Evolutionary conservation across 2,113 vertebrate species (phyloP).

Genomic region (Pycnonotus jocosus): DNA sequence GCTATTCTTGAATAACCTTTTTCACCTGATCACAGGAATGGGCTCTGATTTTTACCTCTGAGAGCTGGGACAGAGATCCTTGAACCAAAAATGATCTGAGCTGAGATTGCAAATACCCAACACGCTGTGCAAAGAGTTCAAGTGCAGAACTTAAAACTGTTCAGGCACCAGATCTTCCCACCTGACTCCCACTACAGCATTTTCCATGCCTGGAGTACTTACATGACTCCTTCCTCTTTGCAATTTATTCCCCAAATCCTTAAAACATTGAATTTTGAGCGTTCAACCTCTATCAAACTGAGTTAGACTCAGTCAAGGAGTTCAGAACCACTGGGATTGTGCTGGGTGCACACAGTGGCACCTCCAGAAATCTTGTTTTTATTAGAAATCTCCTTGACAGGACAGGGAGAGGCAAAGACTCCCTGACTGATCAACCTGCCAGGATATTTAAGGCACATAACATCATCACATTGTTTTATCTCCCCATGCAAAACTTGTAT

Average conservation of each 20-base stretch:
- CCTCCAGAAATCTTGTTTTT: not conserved
- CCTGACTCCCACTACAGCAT: not conserved
- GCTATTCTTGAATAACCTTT: not conserved
- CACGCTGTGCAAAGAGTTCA: fast-evolving
- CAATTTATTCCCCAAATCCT: not conserved
- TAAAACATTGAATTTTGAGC: not conserved
- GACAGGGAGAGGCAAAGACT: not conserved
- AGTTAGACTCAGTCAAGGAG: not conserved
- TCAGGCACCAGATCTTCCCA: not conserved
- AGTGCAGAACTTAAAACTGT: not conserved
- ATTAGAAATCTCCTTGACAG: not conserved
- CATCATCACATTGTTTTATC: not conserved
- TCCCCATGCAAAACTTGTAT: not conserved
- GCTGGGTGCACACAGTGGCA: not conserved
- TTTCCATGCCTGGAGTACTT: not conserved
- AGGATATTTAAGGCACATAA: not conserved
- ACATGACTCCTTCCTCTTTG: not conserved
- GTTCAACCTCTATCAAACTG: not conserved
- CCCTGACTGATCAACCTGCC: not conserved
- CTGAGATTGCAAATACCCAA: not conserved
- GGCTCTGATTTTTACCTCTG: not conserved
- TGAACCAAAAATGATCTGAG: not conserved
- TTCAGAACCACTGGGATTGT: not conserved
- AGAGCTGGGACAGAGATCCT: not conserved
- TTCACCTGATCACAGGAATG: not conserved